phyloP scores from a whole-genome alignment of 2,888 invertebrate genomes.

The Cryptocheilus praepositus region DNA sequence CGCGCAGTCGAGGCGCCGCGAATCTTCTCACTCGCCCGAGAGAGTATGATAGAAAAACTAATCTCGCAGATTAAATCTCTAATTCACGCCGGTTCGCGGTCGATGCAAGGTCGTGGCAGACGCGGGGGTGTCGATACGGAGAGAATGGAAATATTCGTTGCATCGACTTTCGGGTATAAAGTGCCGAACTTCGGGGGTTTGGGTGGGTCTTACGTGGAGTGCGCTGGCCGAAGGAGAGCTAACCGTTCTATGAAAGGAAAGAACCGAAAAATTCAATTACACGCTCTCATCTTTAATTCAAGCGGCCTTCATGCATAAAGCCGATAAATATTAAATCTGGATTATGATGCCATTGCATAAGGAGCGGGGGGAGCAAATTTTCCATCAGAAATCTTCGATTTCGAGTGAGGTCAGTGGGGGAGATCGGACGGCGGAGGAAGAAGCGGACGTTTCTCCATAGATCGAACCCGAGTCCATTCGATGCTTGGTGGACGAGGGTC shows the following conservation, averaged over 20 bases:
- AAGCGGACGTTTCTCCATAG: too few relatives aligned
- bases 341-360: too few relatives aligned
- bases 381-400: too few relatives aligned
- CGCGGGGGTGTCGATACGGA: too few relatives aligned
- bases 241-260: conserved; percentile 24
- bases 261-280: conserved; percentile 7
- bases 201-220: too few relatives aligned
- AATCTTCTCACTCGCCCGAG: neutral
- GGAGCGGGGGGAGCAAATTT: too few relatives aligned
- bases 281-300: too few relatives aligned
- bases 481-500: conserved; percentile 26
- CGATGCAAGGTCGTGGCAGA: too few relatives aligned
- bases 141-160: neutral
- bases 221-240: conserved; percentile 18
- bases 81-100: conserved; percentile 38
- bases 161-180: neutral
- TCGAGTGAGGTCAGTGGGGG: too few relatives aligned
- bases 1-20: neutral
- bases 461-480: conserved; percentile 3
- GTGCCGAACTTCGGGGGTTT: neutral
- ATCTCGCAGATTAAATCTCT: conserved; percentile 52
- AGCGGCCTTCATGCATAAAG: too few relatives aligned
- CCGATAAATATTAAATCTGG: too few relatives aligned
- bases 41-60: conserved; percentile 47
- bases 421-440: too few relatives aligned